Evolutionary conservation across 2,113 vertebrate genomes (phyloP), one percentile per base, ranked within the genome.

Genomic region (Pteronura brasiliensis): DNA sequence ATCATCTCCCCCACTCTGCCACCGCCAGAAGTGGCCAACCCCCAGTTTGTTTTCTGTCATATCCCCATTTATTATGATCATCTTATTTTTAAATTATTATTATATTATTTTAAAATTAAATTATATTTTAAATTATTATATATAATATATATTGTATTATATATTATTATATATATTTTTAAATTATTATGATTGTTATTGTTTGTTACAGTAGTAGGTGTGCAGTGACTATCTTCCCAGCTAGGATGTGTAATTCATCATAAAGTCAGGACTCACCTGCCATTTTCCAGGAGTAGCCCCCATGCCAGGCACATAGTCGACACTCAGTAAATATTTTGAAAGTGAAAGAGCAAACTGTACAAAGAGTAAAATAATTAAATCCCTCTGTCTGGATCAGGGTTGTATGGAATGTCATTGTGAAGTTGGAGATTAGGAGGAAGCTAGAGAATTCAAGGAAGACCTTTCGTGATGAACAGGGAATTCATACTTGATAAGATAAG

Each of bases 391-490:
- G 55, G 14, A 36, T 83, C 77, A 55, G 57, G 89, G 67, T 23
- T 87, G 57, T n/a, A 31, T 14, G 61, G 23, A 61, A 11, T 87
- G 27, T 90, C 79, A 87, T 0, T 2, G 25, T 89, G 55, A 95
- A 81, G 55, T n/a, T 59, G n/a, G 34, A 71, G n/a, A 87, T 49
- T 63, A 27, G n/a, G 69, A 92, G 15, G 39, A 95, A 83, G 55
- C 79, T 47, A 21, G 82, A 95, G 74, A 55, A 15, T 42, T 91
- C 72, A 18, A 65, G 29, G 85, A 67, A 72, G 57, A 59, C 65
- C 11, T 49, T 44, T 36, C 1, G 0, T 31, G 59, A n/a, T 84
- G 71, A 85, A 77, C 31, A 63, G 63, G 74, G 55, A 89, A 77
- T 91, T 96, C 29, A 25, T 67, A 87, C 14, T 74, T 63, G 36